phyloP scores from a whole-genome alignment of 2,797 vertebrate species.

The Antrozous pallidus region DNA sequence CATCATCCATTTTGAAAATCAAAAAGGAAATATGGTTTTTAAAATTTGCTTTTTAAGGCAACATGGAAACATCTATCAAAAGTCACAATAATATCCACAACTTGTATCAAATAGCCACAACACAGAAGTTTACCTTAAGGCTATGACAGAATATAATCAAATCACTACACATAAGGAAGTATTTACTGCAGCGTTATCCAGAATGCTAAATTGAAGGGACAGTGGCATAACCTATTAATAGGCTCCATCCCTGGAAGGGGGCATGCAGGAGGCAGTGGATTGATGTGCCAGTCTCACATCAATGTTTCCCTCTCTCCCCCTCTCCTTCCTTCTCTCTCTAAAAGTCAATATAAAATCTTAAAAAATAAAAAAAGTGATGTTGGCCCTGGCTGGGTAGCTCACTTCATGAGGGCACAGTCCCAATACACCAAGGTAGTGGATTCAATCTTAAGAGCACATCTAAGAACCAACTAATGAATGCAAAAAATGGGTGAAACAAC shows the following conservation, averaged over 20 bases:
- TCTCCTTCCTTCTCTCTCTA: too few species aligned
- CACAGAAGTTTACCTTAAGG: background rate
- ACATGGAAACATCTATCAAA: background rate
- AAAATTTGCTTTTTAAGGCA: slow-evolving; percentile 39
- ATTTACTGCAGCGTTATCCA: background rate
- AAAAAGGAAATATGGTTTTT: background rate
- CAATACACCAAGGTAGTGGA: background rate
- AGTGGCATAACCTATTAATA: background rate
- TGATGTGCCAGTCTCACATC: too few species aligned
- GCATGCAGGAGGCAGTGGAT: too few species aligned
- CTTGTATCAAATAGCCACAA: background rate
- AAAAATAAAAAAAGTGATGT: background rate
- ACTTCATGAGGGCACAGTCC: background rate
- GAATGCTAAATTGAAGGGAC: background rate
- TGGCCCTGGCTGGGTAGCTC: background rate
- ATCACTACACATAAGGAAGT: background rate
- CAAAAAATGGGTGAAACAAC: background rate
- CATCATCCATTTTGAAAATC: background rate
- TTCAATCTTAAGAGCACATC: background rate
- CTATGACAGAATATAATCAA: background rate
- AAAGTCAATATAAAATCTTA: too few species aligned
- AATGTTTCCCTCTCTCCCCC: too few species aligned
- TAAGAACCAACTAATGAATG: background rate
- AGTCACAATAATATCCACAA: background rate
- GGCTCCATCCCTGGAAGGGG: too few species aligned